Evolutionary conservation across 2,797 vertebrate genomes (phyloP), one percentile per base, ranked within the genome.

Genomic region (Picus viridis): DNA sequence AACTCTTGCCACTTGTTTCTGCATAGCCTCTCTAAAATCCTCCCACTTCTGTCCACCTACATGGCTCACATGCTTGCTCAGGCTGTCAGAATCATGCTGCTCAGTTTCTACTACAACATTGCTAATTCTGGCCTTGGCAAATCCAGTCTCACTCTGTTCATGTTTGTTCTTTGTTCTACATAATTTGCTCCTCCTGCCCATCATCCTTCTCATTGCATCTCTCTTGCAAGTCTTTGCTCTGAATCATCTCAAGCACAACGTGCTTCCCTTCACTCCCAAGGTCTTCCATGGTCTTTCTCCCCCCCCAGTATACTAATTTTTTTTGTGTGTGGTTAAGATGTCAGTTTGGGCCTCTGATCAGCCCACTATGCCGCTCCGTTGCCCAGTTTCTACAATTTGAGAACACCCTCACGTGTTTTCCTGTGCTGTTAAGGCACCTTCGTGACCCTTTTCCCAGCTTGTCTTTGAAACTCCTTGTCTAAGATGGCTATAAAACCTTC

Each of bases 391-490:
- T 39, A 22, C 30, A 34, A 43, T 19, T 45, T 27, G 29, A 53
- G 57, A n/a, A n/a, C 16, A 68, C 34, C 17, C 20, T 29, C 5
- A 1, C 0, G 0, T 2, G 0, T 76, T 80, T 34, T 59, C 53
- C 56, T 18, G 6, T 71, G 54, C 34, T 59, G 13, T 65, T 23
- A 24, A n/a, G 23, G 47, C 47, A 65, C 13, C 24, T 70, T 69
- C 19, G 2, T 32, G 27, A 9, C 17, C 49, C 8, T 51, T 41
- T 56, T 51, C n/a, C 20, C 24, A 65, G 24, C 32, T 82, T 68
- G 41, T 71, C 30, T 57, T 29, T 57, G 67, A 53, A 87, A n/a
- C 45, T 71, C 32, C n/a, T 54, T 70, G 26, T 32, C 47, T 70
- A 7, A 51, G 51, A 9, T 39, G 20, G 5, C 63, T 84, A 2